Conservation (phyloP, 1,140 invertebrate genomes). For the Penaeus japonicus region DNA sequence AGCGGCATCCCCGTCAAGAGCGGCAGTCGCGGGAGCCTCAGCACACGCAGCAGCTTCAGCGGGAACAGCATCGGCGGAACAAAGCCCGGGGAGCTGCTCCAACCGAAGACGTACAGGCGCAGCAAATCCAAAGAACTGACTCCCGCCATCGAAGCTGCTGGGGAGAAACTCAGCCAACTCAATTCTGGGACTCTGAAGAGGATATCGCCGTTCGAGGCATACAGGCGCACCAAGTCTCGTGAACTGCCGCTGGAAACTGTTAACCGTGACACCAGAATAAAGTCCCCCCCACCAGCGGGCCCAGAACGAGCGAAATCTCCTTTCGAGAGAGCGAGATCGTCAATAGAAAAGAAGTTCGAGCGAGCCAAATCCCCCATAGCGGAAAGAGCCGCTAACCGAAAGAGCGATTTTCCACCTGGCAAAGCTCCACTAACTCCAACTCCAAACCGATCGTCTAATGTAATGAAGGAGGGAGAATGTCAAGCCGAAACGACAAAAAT, state of each 20-base stretch:
- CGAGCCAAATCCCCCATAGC: constrained; percentile 37
- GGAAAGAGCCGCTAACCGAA: not conserved
- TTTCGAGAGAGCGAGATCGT: constrained; percentile 8
- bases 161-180: constrained; percentile 53
- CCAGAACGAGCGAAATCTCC: not conserved
- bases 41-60: constrained; percentile 33
- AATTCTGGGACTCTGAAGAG: constrained; percentile 54
- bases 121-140: constrained; percentile 56
- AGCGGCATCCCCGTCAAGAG: constrained; percentile 30
- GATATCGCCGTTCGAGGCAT: constrained; percentile 58
- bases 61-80: not conserved
- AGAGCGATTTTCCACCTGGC: not conserved
- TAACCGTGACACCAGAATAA: constrained; percentile 18
- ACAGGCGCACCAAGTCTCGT: constrained; percentile 52
- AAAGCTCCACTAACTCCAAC: not conserved
- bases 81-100: not conserved
- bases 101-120: constrained; percentile 33
- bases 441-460: not conserved
- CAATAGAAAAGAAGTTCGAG: constrained; percentile 4
- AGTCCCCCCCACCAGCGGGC: constrained; percentile 17
- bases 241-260: constrained; percentile 36
- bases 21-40: constrained; percentile 28
- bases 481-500: not conserved
- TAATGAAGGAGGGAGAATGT: not conserved
- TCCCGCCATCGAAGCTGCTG: constrained; percentile 56